Evolutionary conservation across 1,140 invertebrate species (phyloP).

Genomic region (Megathymus violae): DNA sequence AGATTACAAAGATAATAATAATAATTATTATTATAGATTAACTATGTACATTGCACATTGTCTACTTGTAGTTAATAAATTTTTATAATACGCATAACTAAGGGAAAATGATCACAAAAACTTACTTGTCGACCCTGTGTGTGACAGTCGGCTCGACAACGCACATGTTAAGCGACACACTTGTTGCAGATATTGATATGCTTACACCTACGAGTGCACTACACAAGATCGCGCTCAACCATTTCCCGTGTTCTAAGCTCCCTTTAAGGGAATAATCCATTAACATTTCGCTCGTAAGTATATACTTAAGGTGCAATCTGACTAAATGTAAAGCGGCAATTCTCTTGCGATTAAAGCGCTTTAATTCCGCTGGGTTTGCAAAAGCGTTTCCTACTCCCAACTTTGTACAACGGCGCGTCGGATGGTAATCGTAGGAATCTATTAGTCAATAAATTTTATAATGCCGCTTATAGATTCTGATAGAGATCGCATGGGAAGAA

Average conservation of each 20-base stretch:
- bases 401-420: slow-evolving; percentile 42
- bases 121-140: too few species aligned
- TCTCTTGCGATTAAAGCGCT: slow-evolving; percentile 54
- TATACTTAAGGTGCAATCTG: slow-evolving; percentile 55
- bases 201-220: background rate
- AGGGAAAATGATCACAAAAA: too few species aligned
- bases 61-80: too few species aligned
- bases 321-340: slow-evolving; percentile 54
- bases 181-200: background rate
- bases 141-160: too few species aligned
- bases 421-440: slow-evolving; percentile 40
- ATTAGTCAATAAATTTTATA: slow-evolving; percentile 49
- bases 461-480: slow-evolving; percentile 15
- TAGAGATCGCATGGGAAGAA: slow-evolving; percentile 25
- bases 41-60: too few species aligned
- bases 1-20: too few species aligned
- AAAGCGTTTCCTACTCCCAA: slow-evolving; percentile 37
- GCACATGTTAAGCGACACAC: background rate
- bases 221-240: slow-evolving; percentile 12
- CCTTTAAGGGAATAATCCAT: slow-evolving; percentile 54
- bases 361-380: slow-evolving; percentile 40
- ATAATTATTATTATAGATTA: too few species aligned
- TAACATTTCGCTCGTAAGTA: slow-evolving; percentile 64
- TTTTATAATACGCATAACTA: too few species aligned
- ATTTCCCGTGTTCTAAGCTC: slow-evolving; percentile 28